Percentiles rank a stretch among this genome's conserved stretches.
Evolutionary conservation across 2,797 vertebrate genomes (phyloP).

Genomic region (Silurus aristotelis): DNA sequence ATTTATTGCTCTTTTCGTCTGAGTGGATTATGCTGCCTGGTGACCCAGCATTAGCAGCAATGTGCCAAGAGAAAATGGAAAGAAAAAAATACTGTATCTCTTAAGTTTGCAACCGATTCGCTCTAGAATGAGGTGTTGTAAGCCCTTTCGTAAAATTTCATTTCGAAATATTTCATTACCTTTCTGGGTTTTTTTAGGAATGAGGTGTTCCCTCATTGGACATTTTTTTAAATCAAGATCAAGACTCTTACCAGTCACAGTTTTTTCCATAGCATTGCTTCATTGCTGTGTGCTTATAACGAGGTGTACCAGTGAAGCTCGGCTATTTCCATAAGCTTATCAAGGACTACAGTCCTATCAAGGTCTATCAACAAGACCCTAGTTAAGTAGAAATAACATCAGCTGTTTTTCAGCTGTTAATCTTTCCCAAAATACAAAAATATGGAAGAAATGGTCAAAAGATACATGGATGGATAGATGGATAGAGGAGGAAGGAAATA

Average conservation of each 20-base stretch:
- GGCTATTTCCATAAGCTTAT: neutral
- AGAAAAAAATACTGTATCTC: neutral
- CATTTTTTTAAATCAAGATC: neutral
- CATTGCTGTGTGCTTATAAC: neutral
- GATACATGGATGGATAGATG: neutral
- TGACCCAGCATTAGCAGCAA: neutral
- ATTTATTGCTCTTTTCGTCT: neutral
- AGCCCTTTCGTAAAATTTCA: neutral
- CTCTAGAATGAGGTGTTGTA: neutral
- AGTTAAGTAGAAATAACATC: conserved; percentile 1
- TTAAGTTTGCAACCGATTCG: neutral
- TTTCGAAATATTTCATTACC: neutral
- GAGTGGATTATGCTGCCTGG: neutral
- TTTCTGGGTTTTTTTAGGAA: neutral
- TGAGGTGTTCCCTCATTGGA: neutral
- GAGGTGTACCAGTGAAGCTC: neutral
- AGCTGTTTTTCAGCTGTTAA: neutral
- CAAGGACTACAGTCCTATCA: neutral
- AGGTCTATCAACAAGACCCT: neutral
- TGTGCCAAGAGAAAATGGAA: neutral
- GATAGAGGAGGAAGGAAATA: too few species aligned
- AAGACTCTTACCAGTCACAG: neutral
- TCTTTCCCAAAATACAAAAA: too few species aligned
- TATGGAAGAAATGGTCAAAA: neutral
- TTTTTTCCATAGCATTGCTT: neutral